These are phyloP conservation scores for zebrafish (Danio rerio) DNA, from an alignment of 2,113 vertebrate species.

Conservation along the genomic window GRCz12tu NC_133195.1:3722001-3722500, in stretches of 20 bases:
- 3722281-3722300: slow-evolving; percentile 12
- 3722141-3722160: not conserved
- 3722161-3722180: not conserved
- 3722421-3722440: not conserved
- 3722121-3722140: no score
- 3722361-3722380: not conserved
- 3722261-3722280: slow-evolving; percentile 14
- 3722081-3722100: no score
- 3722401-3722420: not conserved
- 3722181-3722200: not conserved
- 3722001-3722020: no score
- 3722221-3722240: not conserved
- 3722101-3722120: no score
- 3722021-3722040: no score
- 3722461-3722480: not conserved
- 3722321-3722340: not conserved
- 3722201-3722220: not conserved
- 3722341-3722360: not conserved
- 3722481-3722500: no score
- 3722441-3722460: not conserved
- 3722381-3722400: not conserved
- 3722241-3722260: slow-evolving; percentile 2
- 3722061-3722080: no score
- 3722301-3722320: not conserved
- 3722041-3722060: no score